Conservation (phyloP, 1,140 invertebrate species). For the Philotrypesis tridentata region DNA sequence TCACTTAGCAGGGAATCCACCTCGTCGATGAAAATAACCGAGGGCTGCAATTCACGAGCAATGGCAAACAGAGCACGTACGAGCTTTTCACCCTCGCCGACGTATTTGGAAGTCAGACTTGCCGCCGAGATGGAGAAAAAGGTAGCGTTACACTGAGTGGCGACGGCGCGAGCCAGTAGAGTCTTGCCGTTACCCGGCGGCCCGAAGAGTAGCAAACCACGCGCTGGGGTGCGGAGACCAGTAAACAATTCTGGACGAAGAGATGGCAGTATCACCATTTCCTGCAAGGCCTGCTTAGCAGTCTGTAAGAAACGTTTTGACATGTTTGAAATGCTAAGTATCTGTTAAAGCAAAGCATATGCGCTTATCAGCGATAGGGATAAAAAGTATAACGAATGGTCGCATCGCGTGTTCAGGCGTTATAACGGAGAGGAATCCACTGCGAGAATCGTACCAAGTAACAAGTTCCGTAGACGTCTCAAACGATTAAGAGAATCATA, state of each 20-base stretch:
- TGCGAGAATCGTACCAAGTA: too few species aligned
- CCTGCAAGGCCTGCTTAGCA: conserved; percentile 96
- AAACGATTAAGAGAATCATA: too few species aligned
- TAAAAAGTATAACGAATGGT: too few species aligned
- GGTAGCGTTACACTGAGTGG: conserved; percentile 92
- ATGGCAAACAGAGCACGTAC: conserved; percentile 96
- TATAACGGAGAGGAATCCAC: too few species aligned
- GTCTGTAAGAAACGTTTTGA: conserved; percentile 73
- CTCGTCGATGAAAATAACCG: conserved; percentile 97
- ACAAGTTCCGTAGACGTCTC: too few species aligned
- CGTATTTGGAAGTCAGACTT: conserved; percentile 98
- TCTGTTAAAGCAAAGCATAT: conserved; percentile 1
- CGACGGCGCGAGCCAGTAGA: conserved; percentile 90
- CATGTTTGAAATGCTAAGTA: too few species aligned
- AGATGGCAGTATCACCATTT: conserved; percentile 97
- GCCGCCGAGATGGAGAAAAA: conserved; percentile 99
- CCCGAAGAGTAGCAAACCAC: conserved; percentile 95
- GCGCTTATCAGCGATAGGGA: too few species aligned
- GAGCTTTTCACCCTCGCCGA: conserved; percentile 98
- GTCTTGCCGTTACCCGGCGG: conserved; percentile 97
- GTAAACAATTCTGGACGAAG: conserved; percentile 97
- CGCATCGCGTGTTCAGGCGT: too few species aligned
- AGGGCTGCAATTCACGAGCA: conserved; percentile 93
- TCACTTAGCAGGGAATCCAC: conserved; percentile 96
- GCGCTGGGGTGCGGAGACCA: conserved; percentile 89